A percentile compares a stretch with the other conserved stretches of the same genome.
Evolutionary conservation across 2,113 vertebrate genomes (phyloP).

Genomic region (Castor canadensis): DNA sequence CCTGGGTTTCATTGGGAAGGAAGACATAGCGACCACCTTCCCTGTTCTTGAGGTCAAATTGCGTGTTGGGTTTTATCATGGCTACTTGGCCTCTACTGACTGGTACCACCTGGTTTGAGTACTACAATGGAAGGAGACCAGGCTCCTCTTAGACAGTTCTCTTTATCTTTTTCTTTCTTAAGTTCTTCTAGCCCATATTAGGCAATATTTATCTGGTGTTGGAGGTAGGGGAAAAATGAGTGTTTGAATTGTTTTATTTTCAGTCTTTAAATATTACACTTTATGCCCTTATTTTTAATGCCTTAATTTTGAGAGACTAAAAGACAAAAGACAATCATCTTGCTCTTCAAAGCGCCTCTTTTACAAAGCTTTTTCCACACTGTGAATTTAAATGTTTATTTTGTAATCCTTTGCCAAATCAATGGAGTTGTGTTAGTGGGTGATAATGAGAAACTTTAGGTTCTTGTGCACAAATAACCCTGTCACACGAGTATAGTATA

Average conservation of each 20-base stretch:
- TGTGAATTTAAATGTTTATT: background rate
- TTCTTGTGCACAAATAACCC: background rate
- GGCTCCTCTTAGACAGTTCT: background rate
- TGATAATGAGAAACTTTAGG: background rate
- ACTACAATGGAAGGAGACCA: rapidly evolving
- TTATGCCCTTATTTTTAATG: background rate
- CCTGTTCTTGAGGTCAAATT: background rate
- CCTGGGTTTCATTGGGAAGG: background rate
- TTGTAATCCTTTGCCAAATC: background rate
- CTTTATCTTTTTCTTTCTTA: background rate
- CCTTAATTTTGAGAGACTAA: background rate
- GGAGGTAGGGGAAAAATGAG: background rate
- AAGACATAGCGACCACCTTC: background rate
- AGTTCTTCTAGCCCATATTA: background rate
- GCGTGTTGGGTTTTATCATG: background rate
- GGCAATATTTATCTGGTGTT: background rate
- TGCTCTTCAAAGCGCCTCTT: background rate
- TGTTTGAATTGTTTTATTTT: background rate
- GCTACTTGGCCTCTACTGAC: background rate
- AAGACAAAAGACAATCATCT: background rate
- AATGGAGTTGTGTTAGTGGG: background rate
- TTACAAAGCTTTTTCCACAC: background rate
- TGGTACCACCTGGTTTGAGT: background rate
- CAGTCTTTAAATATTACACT: background rate
- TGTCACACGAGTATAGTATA: background rate